Evolutionary conservation across 1,140 invertebrate genomes (phyloP), one percentile per base, ranked within the genome.

Genomic region (Drosophila willistoni): DNA sequence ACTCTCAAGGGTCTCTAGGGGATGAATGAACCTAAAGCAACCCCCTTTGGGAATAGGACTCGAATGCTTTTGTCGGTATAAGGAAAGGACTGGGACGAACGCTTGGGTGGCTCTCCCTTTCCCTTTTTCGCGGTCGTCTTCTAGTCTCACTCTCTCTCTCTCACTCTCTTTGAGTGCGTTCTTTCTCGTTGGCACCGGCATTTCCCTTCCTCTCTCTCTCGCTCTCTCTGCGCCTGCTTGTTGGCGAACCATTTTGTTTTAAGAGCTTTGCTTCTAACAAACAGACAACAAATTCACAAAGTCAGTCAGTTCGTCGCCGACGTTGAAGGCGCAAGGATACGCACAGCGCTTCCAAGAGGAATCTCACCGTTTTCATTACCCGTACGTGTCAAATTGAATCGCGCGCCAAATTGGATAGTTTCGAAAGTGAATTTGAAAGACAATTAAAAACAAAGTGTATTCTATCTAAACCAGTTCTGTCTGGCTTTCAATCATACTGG

Each of bases 251-350:
- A 69, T 82, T 87, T 86, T 84, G 76, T 80, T 64, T 86, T 79
- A 80, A 86, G 83, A 89, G 83, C 80, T 83, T 79, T 60, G 25
- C 65, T 71, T 77, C 68, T 79, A 79, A 76, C 72, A 77, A 76
- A 64, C 74, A 64, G 56, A 59, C 56, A 36, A 34, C 56, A 59
- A 34, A 59, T 14, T 51, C 17, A 51, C 17, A 56, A 64, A 72
- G 64, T 87, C 83, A 87, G 79, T 89, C 83, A 87, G 79, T 89
- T 77, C 84, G 84, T 89, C 84, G 77, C 77, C 71, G 76, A 85
- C 85, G 65, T 78, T 89, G 77, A 87, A 89, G 85, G 84, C 84
- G 81, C 85, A 84, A 89, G 84, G 84, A 89, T 84, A 84, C 69
- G 64, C 66, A 67, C 36, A 47, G 69, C 64, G 74, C 57, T 64